Evolutionary conservation across 2,888 invertebrate genomes (phyloP).

Genomic region (Cerastis rubricosa): DNA sequence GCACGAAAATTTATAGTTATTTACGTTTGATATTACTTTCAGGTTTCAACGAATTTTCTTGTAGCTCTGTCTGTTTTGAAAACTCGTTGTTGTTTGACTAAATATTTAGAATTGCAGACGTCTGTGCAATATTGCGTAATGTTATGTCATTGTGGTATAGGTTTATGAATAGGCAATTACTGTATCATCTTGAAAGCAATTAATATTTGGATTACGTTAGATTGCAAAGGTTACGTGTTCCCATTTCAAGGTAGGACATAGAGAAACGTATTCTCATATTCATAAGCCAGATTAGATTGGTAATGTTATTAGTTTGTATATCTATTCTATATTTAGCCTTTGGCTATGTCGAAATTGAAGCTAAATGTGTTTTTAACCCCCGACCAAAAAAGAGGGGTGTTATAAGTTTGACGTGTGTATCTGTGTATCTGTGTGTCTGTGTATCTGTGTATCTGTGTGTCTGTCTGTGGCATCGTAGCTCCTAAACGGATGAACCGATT

Average conservation of each 20-base stretch:
- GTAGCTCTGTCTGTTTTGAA: conserved; percentile 29
- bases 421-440: too few relatives aligned
- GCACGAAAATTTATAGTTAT: conserved; percentile 32
- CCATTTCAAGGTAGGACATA: background rate
- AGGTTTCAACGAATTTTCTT: conserved; percentile 11
- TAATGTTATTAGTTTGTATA: conserved; percentile 12
- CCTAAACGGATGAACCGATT: too few relatives aligned
- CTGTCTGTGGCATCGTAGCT: too few relatives aligned
- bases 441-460: too few relatives aligned
- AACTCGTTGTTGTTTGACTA: conserved; percentile 1
- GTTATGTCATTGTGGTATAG: conserved; percentile 2
- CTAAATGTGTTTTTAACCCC: too few relatives aligned
- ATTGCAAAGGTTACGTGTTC: conserved; percentile 8
- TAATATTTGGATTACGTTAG: conserved; percentile 35
- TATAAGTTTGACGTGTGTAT: too few relatives aligned
- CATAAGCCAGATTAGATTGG: background rate
- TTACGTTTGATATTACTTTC: conserved; percentile 37
- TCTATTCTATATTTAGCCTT: background rate
- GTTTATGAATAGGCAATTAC: conserved; percentile 23
- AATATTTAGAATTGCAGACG: conserved; percentile 32
- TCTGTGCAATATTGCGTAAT: conserved; percentile 24
- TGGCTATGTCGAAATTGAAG: background rate
- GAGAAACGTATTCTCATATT: background rate
- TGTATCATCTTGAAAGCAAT: conserved; percentile 21
- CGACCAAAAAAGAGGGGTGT: too few relatives aligned